Evolutionary conservation across 2,888 invertebrate species (phyloP), one percentile per base, ranked within the genome.

Genomic region (Lymantria dispar): DNA sequence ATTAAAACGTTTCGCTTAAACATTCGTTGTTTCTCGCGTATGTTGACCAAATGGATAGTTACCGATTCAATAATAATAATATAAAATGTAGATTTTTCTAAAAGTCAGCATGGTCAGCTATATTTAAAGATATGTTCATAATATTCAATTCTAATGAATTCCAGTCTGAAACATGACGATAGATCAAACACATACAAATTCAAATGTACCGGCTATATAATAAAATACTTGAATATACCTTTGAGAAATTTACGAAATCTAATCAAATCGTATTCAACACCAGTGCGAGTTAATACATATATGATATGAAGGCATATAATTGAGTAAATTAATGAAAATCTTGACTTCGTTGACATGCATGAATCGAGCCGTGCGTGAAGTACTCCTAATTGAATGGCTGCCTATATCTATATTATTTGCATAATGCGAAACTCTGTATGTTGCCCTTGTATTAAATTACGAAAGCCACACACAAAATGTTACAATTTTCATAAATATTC

Each of bases 351-450:
- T 56, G 66, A 53, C 55, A 59, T 56, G 60, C 62, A 68, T 47
- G 52, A 48, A 53, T 63, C 48, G 60, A 57, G 53, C 56, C 57
- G 61, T 67, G 72, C 70, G 73, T 68, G 70, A 74, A 76, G 57
- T 66, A 50, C 59, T 61, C 68, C 60, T 77, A 79, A 80, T 79
- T 80, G 76, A 78, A 80, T 75, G 56, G 33, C 9, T 33, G 33
- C 5, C 33, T 33, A 33, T 33, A 33, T 33, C 33, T 10, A 33
- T 33, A 10, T 33, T 33, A 33, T 33, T 33, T 33, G 33, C 33
- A 33, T 33, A 33, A 33, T 33, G 33, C 10, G 33, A 33, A 8
- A 10, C 33, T 33, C 10, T 33, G 10, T 33, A 33, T 33, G 33
- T 33, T 33, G 33, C 33, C 8, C 33, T 33, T 33, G 33, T 33